phyloP scores from a whole-genome alignment of 2,888 invertebrate genomes.

The Flexamia atlantica region DNA sequence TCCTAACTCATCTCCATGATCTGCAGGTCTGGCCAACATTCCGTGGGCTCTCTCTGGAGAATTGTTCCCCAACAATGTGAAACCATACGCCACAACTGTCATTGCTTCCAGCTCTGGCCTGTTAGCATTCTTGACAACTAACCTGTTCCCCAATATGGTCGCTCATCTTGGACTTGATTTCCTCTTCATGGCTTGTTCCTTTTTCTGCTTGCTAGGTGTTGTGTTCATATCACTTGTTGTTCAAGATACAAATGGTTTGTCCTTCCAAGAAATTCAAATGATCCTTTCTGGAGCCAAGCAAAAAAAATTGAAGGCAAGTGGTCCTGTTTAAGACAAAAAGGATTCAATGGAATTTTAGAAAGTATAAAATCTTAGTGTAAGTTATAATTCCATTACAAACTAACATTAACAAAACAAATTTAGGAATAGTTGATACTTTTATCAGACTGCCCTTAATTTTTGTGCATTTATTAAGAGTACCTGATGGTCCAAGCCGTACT shows the following conservation, averaged over 20 bases:
- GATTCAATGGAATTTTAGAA: too few species aligned
- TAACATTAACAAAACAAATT: too few species aligned
- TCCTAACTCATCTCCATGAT: not conserved
- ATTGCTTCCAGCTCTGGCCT: conserved; percentile 29
- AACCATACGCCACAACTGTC: conserved; percentile 21
- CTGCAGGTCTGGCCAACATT: conserved; percentile 33
- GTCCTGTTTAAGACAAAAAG: not conserved
- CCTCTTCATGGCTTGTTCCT: conserved; percentile 36
- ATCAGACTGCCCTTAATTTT: too few species aligned
- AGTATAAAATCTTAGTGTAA: too few species aligned
- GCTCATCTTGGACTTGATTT: conserved; percentile 21
- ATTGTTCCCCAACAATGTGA: conserved; percentile 36
- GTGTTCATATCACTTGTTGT: conserved; percentile 33
- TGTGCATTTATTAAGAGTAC: too few species aligned
- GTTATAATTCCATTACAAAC: too few species aligned
- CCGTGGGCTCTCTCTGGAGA: conserved; percentile 50
- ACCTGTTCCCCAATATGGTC: conserved; percentile 24
- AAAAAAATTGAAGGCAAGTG: not conserved
- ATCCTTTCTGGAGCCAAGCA: conserved; percentile 8
- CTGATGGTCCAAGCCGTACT: too few species aligned
- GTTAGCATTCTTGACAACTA: conserved; percentile 13
- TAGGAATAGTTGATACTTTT: too few species aligned
- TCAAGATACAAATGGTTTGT: conserved; percentile 31
- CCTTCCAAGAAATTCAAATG: conserved; percentile 37
- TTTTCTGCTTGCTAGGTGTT: not conserved